Evolutionary conservation across 2,797 vertebrate species (phyloP), one percentile per base, ranked within the genome.

Genomic region (Centropyge bicolor): DNA sequence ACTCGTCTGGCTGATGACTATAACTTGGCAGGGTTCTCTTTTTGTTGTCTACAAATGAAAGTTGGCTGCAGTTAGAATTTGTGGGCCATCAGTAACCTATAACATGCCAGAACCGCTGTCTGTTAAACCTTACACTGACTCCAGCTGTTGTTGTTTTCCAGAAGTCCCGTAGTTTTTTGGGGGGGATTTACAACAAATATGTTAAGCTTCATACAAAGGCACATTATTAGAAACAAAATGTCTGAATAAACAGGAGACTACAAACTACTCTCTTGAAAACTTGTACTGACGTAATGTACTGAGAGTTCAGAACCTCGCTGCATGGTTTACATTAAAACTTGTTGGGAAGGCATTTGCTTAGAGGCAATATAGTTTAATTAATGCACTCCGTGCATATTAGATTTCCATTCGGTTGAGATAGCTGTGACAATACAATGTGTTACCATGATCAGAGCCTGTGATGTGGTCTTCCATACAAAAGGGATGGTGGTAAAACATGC

Each of bases 141-240:
- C 66, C 66, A 81, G 70, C 70, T 85, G 75, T 40, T 61, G 64
- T 27, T 72, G 56, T 76, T 78, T 80, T 59, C 45, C 54, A 57
- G 49, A 52, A 38, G 22, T 55, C 17, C 10, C 22, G 56, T 16
- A 9, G 45, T 66, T 74, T 40, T 43, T 5, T 20, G 27, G 27
- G 20, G 19, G 27, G 36, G 17, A 46, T 60, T 70, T 20, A 69
- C 4, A 63, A 31, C 36, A 46, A 61, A 74, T 66, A 35, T 3
- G 6, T 65, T 48, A 59, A 72, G 68, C 59, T 65, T 67, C 22
- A 66, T 57, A 70, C 27, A 70, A 65, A 51, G 19, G 38, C 3
- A n/a, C 35, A 48, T 51, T 78, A 45, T 75, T 11, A 57, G 27
- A 14, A 62, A 67, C 35, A 57, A 54, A 65, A 82, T 51, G 3